Conservation (phyloP, 2,888 invertebrate genomes). For the Campoplex nolae region DNA sequence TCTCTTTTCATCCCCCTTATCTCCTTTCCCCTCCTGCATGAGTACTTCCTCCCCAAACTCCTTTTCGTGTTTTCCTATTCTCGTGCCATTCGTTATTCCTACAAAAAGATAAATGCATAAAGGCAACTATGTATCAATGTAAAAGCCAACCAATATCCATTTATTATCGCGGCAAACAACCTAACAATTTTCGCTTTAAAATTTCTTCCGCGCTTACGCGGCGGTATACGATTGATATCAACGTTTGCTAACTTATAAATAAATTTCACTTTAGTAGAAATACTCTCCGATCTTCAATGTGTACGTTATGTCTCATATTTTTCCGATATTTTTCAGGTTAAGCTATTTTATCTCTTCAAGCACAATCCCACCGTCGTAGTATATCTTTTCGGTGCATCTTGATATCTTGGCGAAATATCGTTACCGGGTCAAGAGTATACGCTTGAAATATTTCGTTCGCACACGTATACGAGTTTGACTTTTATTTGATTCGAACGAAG, state of each 20-base stretch:
- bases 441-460: slow-evolving; percentile 18
- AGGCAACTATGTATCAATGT: slow-evolving; percentile 29
- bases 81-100: slow-evolving; percentile 57
- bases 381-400: not conserved
- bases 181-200: slow-evolving; percentile 44
- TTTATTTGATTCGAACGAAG: not conserved
- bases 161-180: slow-evolving; percentile 47
- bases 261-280: not conserved
- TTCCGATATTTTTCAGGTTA: not conserved
- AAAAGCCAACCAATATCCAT: slow-evolving; percentile 50
- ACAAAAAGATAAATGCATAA: not conserved
- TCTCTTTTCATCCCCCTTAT: slow-evolving; percentile 34
- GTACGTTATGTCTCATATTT: not conserved
- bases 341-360: slow-evolving; percentile 23
- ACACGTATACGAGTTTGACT: slow-evolving; percentile 8
- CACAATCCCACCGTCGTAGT: not conserved
- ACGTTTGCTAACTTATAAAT: slow-evolving; percentile 6
- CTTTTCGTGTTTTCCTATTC: slow-evolving; percentile 58
- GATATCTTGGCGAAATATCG: slow-evolving; percentile 2
- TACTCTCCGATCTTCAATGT: not conserved
- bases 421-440: slow-evolving; percentile 17
- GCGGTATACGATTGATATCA: not conserved
- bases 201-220: slow-evolving; percentile 21
- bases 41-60: slow-evolving; percentile 30
- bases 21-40: not conserved